Evolutionary conservation across 1,140 invertebrate genomes (phyloP).

Genomic region (Bombus difficillimus): DNA sequence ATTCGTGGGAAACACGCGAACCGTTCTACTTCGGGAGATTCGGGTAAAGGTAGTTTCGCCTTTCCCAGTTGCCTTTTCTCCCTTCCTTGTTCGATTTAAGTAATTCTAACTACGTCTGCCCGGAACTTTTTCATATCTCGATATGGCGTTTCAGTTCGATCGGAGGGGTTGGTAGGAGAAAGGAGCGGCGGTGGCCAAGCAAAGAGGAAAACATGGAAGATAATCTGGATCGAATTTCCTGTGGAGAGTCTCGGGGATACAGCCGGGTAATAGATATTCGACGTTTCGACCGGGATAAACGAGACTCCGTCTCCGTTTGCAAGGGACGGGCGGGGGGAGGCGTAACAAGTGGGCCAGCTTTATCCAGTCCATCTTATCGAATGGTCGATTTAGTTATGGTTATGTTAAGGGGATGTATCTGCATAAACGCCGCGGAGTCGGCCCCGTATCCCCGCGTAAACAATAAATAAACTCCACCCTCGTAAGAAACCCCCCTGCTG

Average conservation of each 20-base stretch:
- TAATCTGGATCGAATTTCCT: conserved; percentile 46
- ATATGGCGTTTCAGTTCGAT: neutral
- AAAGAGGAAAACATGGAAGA: neutral
- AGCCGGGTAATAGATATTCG: conserved; percentile 44
- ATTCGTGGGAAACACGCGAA: neutral
- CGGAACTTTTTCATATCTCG: neutral
- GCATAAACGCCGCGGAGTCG: conserved; percentile 57
- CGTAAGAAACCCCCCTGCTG: neutral
- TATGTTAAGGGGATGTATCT: conserved; percentile 62
- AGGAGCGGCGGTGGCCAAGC: neutral
- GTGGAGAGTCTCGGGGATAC: neutral
- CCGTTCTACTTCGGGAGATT: neutral
- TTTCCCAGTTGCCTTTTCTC: neutral
- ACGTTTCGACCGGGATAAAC: conserved; percentile 33
- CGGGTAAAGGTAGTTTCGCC: no score
- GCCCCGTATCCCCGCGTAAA: conserved; percentile 58
- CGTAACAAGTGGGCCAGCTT: conserved; percentile 61
- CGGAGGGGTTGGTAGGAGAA: neutral
- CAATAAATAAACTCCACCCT: conserved; percentile 59
- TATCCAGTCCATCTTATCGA: conserved; percentile 67
- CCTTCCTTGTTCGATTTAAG: neutral
- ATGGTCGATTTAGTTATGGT: conserved; percentile 63
- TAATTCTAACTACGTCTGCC: neutral
- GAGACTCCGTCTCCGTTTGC: neutral
- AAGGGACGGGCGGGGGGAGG: neutral